These are phyloP conservation scores for Acanthurus lineatus DNA, from an alignment of 2,797 vertebrate species.

Conservation along the genomic window DNA sequence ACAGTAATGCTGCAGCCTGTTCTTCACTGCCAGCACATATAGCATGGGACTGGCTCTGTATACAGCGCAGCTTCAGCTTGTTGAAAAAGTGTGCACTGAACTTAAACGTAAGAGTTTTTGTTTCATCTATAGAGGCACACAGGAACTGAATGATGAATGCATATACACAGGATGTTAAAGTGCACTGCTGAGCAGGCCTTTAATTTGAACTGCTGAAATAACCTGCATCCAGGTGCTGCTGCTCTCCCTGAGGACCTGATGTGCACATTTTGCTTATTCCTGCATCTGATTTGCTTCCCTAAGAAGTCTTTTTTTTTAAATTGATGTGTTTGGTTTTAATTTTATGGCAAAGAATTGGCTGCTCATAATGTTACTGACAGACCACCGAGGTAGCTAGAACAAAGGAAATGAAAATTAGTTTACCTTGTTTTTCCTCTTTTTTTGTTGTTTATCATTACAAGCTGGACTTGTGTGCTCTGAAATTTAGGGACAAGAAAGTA, in stretches of 20 bases:
- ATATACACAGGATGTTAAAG: neutral
- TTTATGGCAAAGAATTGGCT: neutral
- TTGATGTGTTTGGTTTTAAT: neutral
- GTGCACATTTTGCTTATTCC: slow-evolving; percentile 26
- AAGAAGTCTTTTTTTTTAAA: neutral
- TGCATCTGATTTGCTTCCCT: slow-evolving; percentile 49
- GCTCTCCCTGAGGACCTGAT: slow-evolving; percentile 5
- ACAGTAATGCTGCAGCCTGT: slow-evolving; percentile 53
- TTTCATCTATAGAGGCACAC: slow-evolving; percentile 44
- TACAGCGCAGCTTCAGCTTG: slow-evolving; percentile 29
- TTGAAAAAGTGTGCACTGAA: slow-evolving; percentile 25
- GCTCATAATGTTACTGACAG: neutral
- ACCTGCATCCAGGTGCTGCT: slow-evolving; percentile 51
- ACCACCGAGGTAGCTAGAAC: neutral
- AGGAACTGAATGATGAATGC: slow-evolving; percentile 45
- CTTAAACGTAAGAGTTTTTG: neutral
- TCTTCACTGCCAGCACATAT: slow-evolving; percentile 43
- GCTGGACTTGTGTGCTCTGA: neutral
- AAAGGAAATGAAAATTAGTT: neutral
- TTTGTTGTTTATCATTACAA: neutral
- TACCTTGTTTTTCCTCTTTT: neutral
- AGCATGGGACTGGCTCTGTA: slow-evolving; percentile 63
- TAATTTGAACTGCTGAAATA: slow-evolving; percentile 4
- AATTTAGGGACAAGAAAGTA: neutral
- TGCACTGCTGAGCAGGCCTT: slow-evolving; percentile 35